Evolutionary conservation across 2,113 vertebrate species (phyloP).

Genomic region (Scortum barcoo): DNA sequence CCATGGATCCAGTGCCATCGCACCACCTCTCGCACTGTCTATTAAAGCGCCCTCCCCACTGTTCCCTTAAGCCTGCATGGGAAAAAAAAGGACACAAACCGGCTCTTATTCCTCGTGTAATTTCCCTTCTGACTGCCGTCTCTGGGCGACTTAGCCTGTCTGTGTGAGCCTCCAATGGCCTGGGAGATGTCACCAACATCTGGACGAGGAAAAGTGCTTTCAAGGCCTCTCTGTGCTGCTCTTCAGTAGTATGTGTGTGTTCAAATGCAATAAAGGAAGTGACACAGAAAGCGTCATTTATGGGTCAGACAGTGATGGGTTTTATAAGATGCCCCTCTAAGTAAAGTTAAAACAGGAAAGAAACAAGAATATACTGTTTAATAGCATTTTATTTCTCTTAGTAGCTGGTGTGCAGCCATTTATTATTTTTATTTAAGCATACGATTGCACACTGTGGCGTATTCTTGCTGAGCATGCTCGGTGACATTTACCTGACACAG

Average conservation of each 20-base stretch:
- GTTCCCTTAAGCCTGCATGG: slow-evolving; percentile 66
- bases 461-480: neutral
- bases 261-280: neutral
- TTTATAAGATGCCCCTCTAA: neutral
- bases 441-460: no score
- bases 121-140: slow-evolving; percentile 46
- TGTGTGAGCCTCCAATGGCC: slow-evolving; percentile 38
- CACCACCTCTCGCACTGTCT: slow-evolving; percentile 86
- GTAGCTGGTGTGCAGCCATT: no score
- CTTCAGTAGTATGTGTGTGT: slow-evolving; percentile 21
- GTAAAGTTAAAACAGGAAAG: neutral
- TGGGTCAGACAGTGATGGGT: neutral
- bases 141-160: slow-evolving; percentile 27
- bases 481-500: neutral
- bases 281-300: slow-evolving; percentile 17
- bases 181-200: slow-evolving; percentile 66
- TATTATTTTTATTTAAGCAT: neutral
- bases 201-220: slow-evolving; percentile 43
- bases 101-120: slow-evolving; percentile 54
- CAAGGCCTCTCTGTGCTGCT: slow-evolving; percentile 39
- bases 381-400: neutral
- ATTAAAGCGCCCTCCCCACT: slow-evolving; percentile 80
- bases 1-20: slow-evolving; percentile 92
- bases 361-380: neutral
- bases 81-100: slow-evolving; percentile 58